Conservation (phyloP, 1,140 invertebrate genomes). For the Prorops nasuta region DNA sequence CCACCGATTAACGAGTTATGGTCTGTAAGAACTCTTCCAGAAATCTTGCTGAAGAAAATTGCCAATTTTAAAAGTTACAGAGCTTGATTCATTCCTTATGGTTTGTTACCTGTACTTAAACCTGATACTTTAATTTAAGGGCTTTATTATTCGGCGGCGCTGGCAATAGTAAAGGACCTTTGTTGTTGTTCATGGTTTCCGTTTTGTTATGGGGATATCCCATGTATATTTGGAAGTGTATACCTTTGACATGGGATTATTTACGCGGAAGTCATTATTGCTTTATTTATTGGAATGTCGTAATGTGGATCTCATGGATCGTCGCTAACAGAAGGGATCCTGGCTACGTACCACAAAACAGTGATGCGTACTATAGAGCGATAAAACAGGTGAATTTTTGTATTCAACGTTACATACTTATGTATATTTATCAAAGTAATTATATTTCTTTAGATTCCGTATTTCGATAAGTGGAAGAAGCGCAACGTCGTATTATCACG, state of each 20-base stretch:
- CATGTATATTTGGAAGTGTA: conserved; percentile 86
- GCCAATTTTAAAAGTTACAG: no score
- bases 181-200: conserved; percentile 81
- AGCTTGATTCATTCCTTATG: no score
- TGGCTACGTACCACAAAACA: conserved; percentile 84
- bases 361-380: conserved; percentile 83
- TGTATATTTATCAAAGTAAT: neutral
- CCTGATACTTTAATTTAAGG: conserved; percentile 46
- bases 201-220: conserved; percentile 89
- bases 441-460: conserved; percentile 65
- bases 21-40: conserved; percentile 51
- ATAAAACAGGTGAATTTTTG: conserved; percentile 68
- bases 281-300: conserved; percentile 84
- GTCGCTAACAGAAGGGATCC: conserved; percentile 85
- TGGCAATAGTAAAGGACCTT: conserved; percentile 83
- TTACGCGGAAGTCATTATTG: conserved; percentile 81
- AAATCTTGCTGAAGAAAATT: no score
- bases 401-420: neutral
- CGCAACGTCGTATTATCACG: conserved; percentile 80
- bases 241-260: conserved; percentile 88
- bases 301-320: conserved; percentile 93
- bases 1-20: conserved; percentile 83
- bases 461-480: conserved; percentile 87
- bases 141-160: conserved; percentile 86
- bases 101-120: conserved; percentile 5